Evolutionary conservation across 1,140 invertebrate genomes (phyloP), one percentile per base, ranked within the genome.

Genomic region (Aphis gossypii): DNA sequence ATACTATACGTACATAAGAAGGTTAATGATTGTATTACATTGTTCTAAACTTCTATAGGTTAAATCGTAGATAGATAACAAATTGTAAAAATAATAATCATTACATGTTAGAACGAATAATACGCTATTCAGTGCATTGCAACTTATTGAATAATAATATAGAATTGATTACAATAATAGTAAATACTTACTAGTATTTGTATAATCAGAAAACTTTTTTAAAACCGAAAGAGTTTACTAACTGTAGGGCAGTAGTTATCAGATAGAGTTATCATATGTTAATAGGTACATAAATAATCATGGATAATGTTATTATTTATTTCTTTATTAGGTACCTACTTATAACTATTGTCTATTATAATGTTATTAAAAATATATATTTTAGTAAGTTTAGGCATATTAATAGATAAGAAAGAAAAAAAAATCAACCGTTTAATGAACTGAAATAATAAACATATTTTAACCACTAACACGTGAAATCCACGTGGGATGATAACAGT

Each of bases 401-500:
- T 20, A 8, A 20, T 41, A 23, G 82, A 83, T 83, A 83, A 83
- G 82, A 83, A 83, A 83, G 18, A 20, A 35, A 83, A 82, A 35
- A 83, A 38, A 83, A 41, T 83, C 38, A 23, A 83, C 41, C 82
- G 82, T 83, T 83, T 83, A 35, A 76, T 76, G 14, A 76, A 76
- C n/a, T 76, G 60, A 83, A 83, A 83, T 83, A 83, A 38, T 41
- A 83, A 83, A 83, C 38, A 38, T 20, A 38, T 83, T 7, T 83
- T 83, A 46, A 86, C 84, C 41, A 86, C 44, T n/a, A 46, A 14
- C 84, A 86, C 84, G 84, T 46, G 41, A 86, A 86, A 86, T n/a
- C 25, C 30, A 86, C 41, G 84, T 86, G 84, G 44, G 84, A 86
- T 14, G 84, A 41, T 86, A 86, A 86, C 84, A 86, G 84, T 86